Percentiles rank a stretch among this genome's conserved stretches.
phyloP scores from a whole-genome alignment of 2,888 invertebrate species.

The Steinernema carpocapsae region DNA sequence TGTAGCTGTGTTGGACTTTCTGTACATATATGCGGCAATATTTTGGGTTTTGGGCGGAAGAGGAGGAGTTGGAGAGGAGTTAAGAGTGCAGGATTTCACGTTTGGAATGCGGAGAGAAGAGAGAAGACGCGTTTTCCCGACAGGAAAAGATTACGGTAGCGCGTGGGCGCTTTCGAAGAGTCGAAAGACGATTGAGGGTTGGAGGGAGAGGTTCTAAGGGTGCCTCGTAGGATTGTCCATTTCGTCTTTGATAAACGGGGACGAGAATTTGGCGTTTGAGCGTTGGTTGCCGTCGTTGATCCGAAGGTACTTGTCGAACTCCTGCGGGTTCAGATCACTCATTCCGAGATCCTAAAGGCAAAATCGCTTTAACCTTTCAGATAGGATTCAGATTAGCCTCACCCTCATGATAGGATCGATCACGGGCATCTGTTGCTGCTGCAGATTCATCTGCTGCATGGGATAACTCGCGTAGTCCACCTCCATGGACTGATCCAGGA shows the following conservation, averaged over 20 bases:
- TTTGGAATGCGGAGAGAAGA: conserved; percentile 18
- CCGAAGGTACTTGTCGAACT: conserved; percentile 49
- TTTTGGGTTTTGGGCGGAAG: too few species aligned
- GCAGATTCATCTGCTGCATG: conserved; percentile 11
- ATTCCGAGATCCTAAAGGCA: conserved; percentile 36
- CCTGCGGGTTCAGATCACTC: conserved; percentile 49
- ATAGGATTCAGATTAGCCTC: not conserved
- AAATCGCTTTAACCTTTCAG: not conserved
- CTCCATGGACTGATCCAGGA: conserved; percentile 43
- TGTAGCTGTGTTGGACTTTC: not conserved
- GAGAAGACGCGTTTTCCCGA: conserved; percentile 30
- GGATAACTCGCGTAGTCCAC: conserved; percentile 37
- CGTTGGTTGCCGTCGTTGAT: conserved; percentile 42
- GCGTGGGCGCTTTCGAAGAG: conserved; percentile 30
- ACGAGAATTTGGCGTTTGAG: conserved; percentile 28
- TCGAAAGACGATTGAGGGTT: conserved; percentile 6
- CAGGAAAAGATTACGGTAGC: conserved; percentile 28
- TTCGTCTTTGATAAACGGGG: too few species aligned
- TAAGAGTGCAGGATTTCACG: not conserved
- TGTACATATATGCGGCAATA: conserved; percentile 28
- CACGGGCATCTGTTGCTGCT: conserved; percentile 14
- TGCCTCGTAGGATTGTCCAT: not conserved
- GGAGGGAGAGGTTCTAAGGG: not conserved
- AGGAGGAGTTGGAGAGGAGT: not conserved
- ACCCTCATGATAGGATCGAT: conserved; percentile 2